Evolutionary conservation across 2,113 vertebrate species (phyloP).

Genomic region (Pao palembangensis): DNA sequence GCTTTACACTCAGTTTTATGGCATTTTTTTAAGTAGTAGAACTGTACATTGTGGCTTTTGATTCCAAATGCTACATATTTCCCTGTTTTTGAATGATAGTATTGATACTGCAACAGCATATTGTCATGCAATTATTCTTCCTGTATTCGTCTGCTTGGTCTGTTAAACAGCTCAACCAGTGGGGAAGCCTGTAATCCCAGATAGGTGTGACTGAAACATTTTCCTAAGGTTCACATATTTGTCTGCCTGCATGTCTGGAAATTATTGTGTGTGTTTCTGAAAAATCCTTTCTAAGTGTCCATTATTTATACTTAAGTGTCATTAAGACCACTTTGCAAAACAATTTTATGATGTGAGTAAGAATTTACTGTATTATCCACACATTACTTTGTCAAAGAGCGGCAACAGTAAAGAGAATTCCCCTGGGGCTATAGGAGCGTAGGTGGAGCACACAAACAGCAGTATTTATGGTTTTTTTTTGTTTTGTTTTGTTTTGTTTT

Average conservation of each 20-base stretch:
- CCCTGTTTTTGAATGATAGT: too few species aligned
- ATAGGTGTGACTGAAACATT: constrained; percentile 26
- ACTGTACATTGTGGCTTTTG: too few species aligned
- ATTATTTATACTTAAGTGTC: constrained; percentile 8
- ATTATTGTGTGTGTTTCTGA: constrained; percentile 6
- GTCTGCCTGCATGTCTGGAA: constrained; percentile 2
- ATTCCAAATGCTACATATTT: too few species aligned
- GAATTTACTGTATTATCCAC: constrained; percentile 46
- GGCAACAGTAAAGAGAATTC: constrained; percentile 20
- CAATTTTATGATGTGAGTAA: neutral
- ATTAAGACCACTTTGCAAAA: constrained; percentile 41
- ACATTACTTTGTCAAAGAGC: constrained; percentile 18
- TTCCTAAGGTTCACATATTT: constrained; percentile 2
- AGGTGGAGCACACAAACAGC: constrained; percentile 12
- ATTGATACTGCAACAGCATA: too few species aligned
- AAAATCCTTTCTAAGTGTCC: constrained; percentile 23
- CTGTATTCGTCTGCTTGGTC: neutral
- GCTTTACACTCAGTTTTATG: constrained; percentile 20
- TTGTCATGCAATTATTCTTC: neutral
- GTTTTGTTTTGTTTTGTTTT: constrained; percentile 57
- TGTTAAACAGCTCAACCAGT: constrained; percentile 3
- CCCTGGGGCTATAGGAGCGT: constrained; percentile 8
- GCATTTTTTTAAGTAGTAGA: neutral
- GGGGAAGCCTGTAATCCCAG: neutral
- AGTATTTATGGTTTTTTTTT: constrained; percentile 22